These are phyloP conservation scores for Cantharis rustica DNA, from an alignment of 2,888 invertebrate species.

Conservation along the genomic window DNA sequence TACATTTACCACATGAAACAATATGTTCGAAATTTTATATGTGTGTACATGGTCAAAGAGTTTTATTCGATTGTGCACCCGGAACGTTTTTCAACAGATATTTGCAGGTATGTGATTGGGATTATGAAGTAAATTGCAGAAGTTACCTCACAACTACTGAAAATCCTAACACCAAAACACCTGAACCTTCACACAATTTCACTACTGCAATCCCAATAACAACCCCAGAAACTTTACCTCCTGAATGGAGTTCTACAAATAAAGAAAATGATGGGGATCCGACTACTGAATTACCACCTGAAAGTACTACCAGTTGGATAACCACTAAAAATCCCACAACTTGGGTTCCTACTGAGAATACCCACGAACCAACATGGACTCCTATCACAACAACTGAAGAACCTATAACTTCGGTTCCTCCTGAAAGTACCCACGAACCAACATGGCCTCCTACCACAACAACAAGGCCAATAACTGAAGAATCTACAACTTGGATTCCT, in stretches of 20 bases:
- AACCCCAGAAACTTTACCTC: background rate
- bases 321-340: too few relatives aligned
- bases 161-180: background rate
- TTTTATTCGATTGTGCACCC: constrained; percentile 7
- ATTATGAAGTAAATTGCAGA: background rate
- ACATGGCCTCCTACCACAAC: too few relatives aligned
- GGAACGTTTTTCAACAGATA: constrained; percentile 6
- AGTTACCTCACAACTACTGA: background rate
- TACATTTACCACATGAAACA: constrained; percentile 18
- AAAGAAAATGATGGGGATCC: background rate
- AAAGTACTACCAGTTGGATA: too few relatives aligned
- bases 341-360: background rate
- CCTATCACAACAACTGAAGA: too few relatives aligned
- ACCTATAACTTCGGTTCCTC: too few relatives aligned
- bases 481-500: background rate
- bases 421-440: too few relatives aligned
- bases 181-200: background rate
- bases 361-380: too few relatives aligned
- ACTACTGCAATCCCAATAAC: background rate
- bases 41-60: constrained; percentile 7
- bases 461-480: background rate
- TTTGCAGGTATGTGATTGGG: constrained; percentile 14
- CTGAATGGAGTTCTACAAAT: background rate
- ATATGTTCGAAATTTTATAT: constrained; percentile 27
- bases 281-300: background rate